Percentiles rank a stretch among this genome's conserved stretches.
Evolutionary conservation across 2,113 vertebrate genomes (phyloP).

Genomic region (Gambusia holbrooki): DNA sequence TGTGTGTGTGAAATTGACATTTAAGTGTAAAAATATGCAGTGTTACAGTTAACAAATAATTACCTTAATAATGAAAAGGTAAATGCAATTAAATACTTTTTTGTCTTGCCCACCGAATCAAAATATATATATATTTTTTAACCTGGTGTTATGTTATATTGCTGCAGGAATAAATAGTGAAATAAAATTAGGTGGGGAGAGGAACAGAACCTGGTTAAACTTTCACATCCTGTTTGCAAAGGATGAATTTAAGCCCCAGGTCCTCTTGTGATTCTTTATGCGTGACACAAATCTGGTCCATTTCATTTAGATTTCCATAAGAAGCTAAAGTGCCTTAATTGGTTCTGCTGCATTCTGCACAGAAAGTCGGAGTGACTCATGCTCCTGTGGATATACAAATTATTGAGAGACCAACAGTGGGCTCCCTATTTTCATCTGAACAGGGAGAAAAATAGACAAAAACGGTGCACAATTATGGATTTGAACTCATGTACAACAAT

Average conservation of each 20-base stretch:
- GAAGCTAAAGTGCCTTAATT: conserved; percentile 37
- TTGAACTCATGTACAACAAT: background rate
- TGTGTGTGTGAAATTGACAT: background rate
- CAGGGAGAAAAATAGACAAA: conserved; percentile 13
- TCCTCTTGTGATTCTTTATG: background rate
- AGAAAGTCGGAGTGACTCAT: conserved; percentile 54
- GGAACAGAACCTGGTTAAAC: background rate
- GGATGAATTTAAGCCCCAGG: no score
- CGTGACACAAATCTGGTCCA: background rate
- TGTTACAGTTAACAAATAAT: no score
- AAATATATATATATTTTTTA: background rate
- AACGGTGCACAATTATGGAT: background rate
- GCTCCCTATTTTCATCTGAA: background rate
- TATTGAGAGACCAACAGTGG: conserved; percentile 10
- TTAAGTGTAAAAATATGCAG: no score
- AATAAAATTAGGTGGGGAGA: background rate
- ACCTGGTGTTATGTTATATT: background rate
- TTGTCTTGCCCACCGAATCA: background rate
- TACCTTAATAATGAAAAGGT: background rate
- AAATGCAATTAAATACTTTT: background rate
- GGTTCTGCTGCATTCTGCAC: conserved; percentile 33
- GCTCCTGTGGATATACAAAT: conserved; percentile 24
- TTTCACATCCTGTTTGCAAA: background rate
- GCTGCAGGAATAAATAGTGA: background rate
- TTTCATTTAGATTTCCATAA: conserved; percentile 41